Percentiles rank a stretch among this genome's conserved stretches.
Evolutionary conservation across 1,140 invertebrate genomes (phyloP).

Genomic region (Myzus persicae): DNA sequence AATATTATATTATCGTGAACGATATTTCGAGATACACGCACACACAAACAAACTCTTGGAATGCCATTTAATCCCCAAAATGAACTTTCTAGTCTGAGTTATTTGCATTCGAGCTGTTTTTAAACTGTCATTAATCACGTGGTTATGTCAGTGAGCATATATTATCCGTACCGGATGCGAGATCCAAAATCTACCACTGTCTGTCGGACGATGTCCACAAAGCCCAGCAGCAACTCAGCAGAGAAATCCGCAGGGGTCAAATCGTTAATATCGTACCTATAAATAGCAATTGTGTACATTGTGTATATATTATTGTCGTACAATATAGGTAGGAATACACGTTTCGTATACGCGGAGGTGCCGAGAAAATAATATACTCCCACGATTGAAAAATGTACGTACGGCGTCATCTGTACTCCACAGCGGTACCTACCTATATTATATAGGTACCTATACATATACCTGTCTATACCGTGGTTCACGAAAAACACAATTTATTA

Average conservation of each 20-base stretch:
- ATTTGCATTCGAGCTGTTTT: constrained; percentile 46
- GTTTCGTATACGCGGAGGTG: neutral
- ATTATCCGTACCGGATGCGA: constrained; percentile 39
- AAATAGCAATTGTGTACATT: neutral
- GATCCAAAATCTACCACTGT: neutral
- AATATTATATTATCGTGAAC: neutral
- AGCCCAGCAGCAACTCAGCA: constrained; percentile 10
- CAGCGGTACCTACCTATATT: neutral
- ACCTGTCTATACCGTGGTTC: neutral
- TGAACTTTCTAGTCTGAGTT: constrained; percentile 48
- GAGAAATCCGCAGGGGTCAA: constrained; percentile 42
- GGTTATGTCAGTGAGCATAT: neutral
- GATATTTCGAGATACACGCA: constrained; percentile 8
- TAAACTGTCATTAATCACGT: constrained; percentile 51
- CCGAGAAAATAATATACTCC: neutral
- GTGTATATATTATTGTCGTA: neutral
- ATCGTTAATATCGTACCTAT: neutral
- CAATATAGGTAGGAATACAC: neutral
- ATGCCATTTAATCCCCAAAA: constrained; percentile 50
- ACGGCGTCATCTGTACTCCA: neutral
- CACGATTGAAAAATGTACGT: constrained; percentile 12
- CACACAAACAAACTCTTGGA: constrained; percentile 5
- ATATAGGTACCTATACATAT: neutral
- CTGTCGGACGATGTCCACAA: neutral
- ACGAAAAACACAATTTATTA: neutral